A percentile compares a stretch with the other conserved stretches of the same genome.
Evolutionary conservation across 2,113 vertebrate genomes (phyloP).

Genomic region (Notechis scutatus): DNA sequence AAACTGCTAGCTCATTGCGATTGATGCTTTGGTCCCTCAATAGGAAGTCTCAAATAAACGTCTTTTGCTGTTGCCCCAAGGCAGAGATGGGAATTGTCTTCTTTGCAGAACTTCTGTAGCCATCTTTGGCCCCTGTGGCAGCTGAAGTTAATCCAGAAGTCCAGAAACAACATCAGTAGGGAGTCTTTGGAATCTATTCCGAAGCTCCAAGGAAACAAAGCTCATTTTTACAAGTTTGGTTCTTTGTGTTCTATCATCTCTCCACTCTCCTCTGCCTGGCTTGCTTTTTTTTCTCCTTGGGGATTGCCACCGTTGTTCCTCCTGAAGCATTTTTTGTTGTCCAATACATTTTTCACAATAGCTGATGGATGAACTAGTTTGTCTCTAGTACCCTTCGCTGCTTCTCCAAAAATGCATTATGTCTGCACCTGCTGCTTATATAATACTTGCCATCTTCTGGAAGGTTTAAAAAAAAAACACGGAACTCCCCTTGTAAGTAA

Average conservation of each 20-base stretch:
- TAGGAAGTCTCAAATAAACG: background rate
- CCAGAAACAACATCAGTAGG: background rate
- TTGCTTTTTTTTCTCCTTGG: background rate
- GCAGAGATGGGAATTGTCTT: background rate
- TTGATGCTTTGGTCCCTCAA: background rate
- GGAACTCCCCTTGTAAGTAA: background rate
- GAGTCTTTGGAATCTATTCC: background rate
- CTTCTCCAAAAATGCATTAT: background rate
- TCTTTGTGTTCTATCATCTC: background rate
- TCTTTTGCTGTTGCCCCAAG: background rate
- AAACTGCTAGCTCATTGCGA: background rate
- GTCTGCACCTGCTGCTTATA: background rate
- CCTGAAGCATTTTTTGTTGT: background rate
- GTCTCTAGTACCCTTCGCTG: background rate
- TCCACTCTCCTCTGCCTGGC: background rate
- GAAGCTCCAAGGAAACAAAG: background rate
- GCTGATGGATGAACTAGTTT: background rate
- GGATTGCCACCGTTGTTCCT: background rate
- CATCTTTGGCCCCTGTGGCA: background rate
- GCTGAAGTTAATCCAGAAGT: background rate
- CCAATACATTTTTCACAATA: background rate
- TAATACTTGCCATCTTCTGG: background rate
- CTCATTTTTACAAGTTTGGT: background rate
- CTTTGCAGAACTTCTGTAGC: background rate
- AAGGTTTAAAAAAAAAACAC: background rate